Evolutionary conservation across 2,113 vertebrate species (phyloP), one percentile per base, ranked within the genome.

Genomic region (Oenanthe melanoleuca): DNA sequence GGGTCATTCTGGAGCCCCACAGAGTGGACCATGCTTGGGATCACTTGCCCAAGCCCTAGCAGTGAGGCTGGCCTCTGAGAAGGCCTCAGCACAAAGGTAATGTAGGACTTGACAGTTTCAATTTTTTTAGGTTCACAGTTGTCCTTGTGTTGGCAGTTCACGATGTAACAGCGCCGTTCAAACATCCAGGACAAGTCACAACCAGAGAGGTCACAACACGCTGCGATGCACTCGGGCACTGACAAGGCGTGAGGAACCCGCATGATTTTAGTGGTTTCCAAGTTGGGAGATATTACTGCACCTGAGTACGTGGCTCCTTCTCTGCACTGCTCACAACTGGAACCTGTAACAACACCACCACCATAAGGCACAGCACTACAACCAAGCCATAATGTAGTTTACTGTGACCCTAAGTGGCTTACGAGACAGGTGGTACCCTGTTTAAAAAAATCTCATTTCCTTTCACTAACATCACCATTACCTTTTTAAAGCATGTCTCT

Each of bases 101-200:
- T 95, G 56, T 97, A 96, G 3, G 99, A 99, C 56, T 98, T 97
- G 0, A 98, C 94, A 2, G 97, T 97, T 5, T 98, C 98, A 29
- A 98, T 95, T 86, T 98, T 96, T 86, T 97, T 98, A 69, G 98
- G 99, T 70, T 97, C 97, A 45, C 99, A 99, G 50, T 96, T 97
- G 52, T 97, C 98, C 89, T 93, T 95, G 80, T 80, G 97, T 40
- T 97, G 98, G 93, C 99, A 99, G 97, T 97, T 98, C 77, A 99
- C 98, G 3, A 99, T 94, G 80, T 98, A 99, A 96, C 99, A 99
- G 87, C 87, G 98, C 15, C 94, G 98, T 64, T 98, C 97, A 21
- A 99, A 98, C 97, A 99, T 97, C 99, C 99, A 99, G 50, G 98
- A 98, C 91, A 99, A 92, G 94, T 99, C 98, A 56, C 98, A 99